Evolutionary conservation across 2,888 invertebrate genomes (phyloP), one percentile per base, ranked within the genome.

Genomic region (Mayetiola destructor): DNA sequence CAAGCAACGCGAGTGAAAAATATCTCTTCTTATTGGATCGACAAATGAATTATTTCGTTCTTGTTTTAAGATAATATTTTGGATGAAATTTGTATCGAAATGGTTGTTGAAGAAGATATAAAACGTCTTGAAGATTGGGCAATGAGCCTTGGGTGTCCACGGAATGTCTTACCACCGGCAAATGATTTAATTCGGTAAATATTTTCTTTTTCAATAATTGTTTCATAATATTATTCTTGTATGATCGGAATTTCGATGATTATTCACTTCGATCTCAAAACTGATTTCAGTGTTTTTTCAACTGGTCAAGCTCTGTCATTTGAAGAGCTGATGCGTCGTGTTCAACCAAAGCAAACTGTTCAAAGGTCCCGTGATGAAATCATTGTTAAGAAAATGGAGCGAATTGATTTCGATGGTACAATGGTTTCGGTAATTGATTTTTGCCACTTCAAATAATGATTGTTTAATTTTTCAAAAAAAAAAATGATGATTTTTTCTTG

Each of bases 201-300:
- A 36, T 29, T 55, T n/a, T 18, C 16, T 14, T 39, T 8, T 20
- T 20, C 42, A 32, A 14, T 23, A 18, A 35, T 48, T 23, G 14
- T 48, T 21, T 12, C 3, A 9, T 27, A 5, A 23, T 27, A 21
- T 27, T 9, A 21, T 9, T 21, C 10, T 27, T 5, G 21, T 20
- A 18, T 40, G 8, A 40, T 20, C 3, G 6, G 6, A 40, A 8
- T 18, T 40, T 40, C 21, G 9, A 29, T 21, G n/a, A n/a, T n/a
- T n/a, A n/a, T n/a, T n/a, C n/a, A n/a, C n/a, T n/a, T n/a, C n/a
- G n/a, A n/a, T n/a, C n/a, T n/a, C n/a, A n/a, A n/a, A n/a, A n/a
- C n/a, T n/a, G n/a, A n/a, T n/a, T n/a, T n/a, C n/a, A 72, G 72
- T 1, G 65, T 73, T 53, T 69, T 70, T 27, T 70, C 69, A 59